phyloP scores from a whole-genome alignment of 2,888 invertebrate genomes.

The Idaea dimidiata region DNA sequence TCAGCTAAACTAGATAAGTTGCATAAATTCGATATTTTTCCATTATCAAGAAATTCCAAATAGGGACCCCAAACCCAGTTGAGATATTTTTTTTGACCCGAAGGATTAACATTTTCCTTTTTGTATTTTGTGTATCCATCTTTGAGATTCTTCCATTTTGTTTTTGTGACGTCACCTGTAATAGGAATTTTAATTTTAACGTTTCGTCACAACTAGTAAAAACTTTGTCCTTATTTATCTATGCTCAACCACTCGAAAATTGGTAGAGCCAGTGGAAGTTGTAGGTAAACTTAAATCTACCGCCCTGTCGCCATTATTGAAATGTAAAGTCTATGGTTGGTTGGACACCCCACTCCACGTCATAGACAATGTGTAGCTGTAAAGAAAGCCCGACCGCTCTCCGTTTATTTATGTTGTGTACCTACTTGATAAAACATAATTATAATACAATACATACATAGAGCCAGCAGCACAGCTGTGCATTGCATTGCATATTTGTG shows the following conservation, averaged over 20 bases:
- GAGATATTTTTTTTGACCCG: constrained; percentile 3
- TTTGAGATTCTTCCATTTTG: constrained; percentile 11
- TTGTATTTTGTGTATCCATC: constrained; percentile 10
- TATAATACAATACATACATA: too few relatives aligned
- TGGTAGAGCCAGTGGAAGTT: neutral
- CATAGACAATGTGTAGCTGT: neutral
- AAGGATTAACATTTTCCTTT: constrained; percentile 3
- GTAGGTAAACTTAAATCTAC: neutral
- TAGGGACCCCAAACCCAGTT: constrained; percentile 11
- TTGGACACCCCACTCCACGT: neutral
- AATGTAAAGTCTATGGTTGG: neutral
- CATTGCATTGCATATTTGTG: neutral
- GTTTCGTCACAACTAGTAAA: neutral
- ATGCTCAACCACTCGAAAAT: too few relatives aligned
- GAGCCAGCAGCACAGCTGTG: too few relatives aligned
- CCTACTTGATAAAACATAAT: neutral
- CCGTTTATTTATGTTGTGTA: neutral
- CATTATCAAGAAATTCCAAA: neutral
- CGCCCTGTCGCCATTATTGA: neutral
- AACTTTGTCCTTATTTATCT: neutral
- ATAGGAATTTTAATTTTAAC: neutral
- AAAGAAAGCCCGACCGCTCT: neutral
- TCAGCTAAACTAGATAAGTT: neutral
- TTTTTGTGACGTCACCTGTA: constrained; percentile 4
- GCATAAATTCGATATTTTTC: neutral